Base-by-base conservation (phyloP, 2,888 invertebrate genomes). In the Lucinisca nassula region DNA sequence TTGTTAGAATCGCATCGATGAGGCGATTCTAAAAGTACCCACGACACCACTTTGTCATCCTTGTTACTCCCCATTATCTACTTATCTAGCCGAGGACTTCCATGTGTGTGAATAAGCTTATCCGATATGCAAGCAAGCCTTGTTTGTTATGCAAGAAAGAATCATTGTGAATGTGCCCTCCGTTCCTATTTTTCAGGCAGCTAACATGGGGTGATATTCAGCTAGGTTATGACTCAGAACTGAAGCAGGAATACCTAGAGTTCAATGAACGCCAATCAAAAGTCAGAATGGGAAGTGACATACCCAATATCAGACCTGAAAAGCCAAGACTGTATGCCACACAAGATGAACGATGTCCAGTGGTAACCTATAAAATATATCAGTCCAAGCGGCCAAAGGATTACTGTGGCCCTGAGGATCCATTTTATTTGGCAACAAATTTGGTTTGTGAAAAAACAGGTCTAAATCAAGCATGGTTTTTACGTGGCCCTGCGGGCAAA, bases 201-300 rank as follows among this genome's bases (percentile, higher is more conserved):
- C 55, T 55, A n/a, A 4, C 80, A 61, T 84, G 88, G 88, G 88
- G 82, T 8, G 88, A 88, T 74, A 38, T 88, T 35, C 27, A 58
- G 14, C 70, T 85, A 24, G 40, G 73, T 58, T 72, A 10, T 17
- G 58, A 51, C 4, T 70, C 55, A n/a, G 78, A 78, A 70, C 55
- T 55, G n/a, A 82, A 82, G 0, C n/a, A n/a, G 30, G 61, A 88
- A 21, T 85, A 83, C 38, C 82, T 85, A 4, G 67, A 82, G 45
- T 30, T 79, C 4, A 51, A 67, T 49, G 82, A 88, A 67, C 35
- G 85, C 2, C 74, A 84, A 32, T 85, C 85, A n/a, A 83, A 88
- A 61, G 80, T 82, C 8, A 72, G 83, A 35, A 85, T 80, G 12
- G 82, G 85, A 14, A 38, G 32, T 17, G 72, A 85, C 35, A 30